Conservation (phyloP, 2,888 invertebrate genomes). For the Alviniconcha strummeri region DNA sequence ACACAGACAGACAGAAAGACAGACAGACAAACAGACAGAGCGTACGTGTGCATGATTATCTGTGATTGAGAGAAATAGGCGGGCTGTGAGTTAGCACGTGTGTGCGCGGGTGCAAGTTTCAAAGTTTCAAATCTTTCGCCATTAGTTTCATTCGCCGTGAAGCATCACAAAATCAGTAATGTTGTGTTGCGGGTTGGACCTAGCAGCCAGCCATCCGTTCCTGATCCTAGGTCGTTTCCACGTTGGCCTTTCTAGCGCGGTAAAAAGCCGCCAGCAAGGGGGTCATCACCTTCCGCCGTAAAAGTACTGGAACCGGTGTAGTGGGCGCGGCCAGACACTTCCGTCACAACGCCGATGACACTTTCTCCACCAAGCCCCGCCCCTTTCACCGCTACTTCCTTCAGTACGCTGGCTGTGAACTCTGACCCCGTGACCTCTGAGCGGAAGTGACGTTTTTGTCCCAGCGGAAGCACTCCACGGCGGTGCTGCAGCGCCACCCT, state of each 20-base stretch:
- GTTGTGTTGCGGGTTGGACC: too few species aligned
- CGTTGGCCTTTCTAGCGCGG: slow-evolving; percentile 36
- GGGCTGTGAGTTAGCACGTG: too few species aligned
- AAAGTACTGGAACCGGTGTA: slow-evolving; percentile 62
- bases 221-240: too few species aligned
- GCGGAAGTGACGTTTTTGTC: slow-evolving; percentile 61
- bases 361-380: slow-evolving; percentile 36
- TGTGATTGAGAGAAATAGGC: too few species aligned
- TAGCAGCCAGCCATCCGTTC: too few species aligned
- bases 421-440: slow-evolving; percentile 59
- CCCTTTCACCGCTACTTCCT: slow-evolving; percentile 43
- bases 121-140: too few species aligned
- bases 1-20: too few species aligned
- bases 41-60: too few species aligned
- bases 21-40: too few species aligned
- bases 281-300: slow-evolving; percentile 67
- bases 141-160: too few species aligned
- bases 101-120: too few species aligned
- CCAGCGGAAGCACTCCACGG: slow-evolving; percentile 54
- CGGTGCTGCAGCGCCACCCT: slow-evolving; percentile 68
- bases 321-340: slow-evolving; percentile 68
- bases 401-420: slow-evolving; percentile 51
- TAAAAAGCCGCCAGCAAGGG: slow-evolving; percentile 66
- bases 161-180: too few species aligned
- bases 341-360: slow-evolving; percentile 68